Percentiles rank a stretch among this genome's conserved stretches.
These are phyloP conservation scores for Gnathonemus longibarbis DNA, from an alignment of 2,113 vertebrate species.

Conservation along the genomic window DNA sequence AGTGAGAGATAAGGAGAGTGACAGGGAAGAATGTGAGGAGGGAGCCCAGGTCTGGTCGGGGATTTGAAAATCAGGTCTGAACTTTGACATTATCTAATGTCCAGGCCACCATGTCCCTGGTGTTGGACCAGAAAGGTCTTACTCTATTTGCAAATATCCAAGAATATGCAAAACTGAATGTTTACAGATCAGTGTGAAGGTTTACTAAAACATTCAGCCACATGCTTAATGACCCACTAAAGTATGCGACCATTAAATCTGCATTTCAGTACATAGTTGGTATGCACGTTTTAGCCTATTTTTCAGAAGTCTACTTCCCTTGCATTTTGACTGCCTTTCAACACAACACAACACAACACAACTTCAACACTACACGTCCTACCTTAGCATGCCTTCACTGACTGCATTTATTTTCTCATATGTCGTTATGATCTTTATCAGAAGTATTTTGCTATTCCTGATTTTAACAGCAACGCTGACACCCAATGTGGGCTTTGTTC, in stretches of 20 bases:
- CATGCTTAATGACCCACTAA: not conserved
- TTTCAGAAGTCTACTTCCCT: not conserved
- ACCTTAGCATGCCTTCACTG: not conserved
- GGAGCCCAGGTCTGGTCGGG: not conserved
- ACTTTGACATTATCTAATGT: not conserved
- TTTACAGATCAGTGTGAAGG: not conserved
- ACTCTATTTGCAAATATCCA: not conserved
- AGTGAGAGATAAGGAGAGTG: not conserved
- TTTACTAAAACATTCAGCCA: not conserved
- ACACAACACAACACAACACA: not conserved
- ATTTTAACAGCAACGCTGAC: not conserved
- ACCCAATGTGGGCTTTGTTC: not conserved
- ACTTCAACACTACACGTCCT: not conserved
- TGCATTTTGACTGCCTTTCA: not conserved
- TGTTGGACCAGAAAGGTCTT: not conserved
- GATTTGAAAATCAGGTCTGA: not conserved
- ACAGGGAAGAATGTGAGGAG: not conserved
- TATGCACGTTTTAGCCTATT: not conserved
- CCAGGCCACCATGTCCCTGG: not conserved
- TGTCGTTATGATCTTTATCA: not conserved
- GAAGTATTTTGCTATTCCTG: not conserved
- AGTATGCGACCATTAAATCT: not conserved
- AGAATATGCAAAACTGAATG: not conserved
- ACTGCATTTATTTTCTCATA: not conserved
- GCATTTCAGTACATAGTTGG: not conserved